Evolutionary conservation across 1,140 invertebrate species (phyloP).

Genomic region (Micrasema minimum): DNA sequence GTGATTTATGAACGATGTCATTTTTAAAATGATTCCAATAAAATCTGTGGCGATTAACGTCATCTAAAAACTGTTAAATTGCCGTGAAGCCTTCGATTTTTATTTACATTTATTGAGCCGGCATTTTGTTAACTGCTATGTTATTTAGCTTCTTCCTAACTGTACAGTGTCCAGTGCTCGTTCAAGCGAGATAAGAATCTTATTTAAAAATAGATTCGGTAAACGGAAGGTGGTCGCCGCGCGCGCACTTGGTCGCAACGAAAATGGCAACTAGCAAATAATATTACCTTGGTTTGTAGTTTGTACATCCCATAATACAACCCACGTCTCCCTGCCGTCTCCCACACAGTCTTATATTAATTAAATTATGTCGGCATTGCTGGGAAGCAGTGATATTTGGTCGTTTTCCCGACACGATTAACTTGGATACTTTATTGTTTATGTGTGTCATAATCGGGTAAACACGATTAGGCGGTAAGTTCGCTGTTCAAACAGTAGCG

Average conservation of each 20-base stretch:
- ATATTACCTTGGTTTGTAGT: too few species aligned
- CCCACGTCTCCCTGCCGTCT: constrained; percentile 40
- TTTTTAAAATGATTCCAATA: constrained; percentile 25
- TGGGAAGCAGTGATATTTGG: constrained; percentile 20
- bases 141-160: too few species aligned
- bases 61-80: constrained; percentile 39
- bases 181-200: constrained; percentile 26
- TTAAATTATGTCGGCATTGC: constrained; percentile 38
- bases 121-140: constrained; percentile 1
- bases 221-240: constrained; percentile 31
- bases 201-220: constrained; percentile 33
- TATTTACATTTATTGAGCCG: constrained; percentile 15
- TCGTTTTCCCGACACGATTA: background rate
- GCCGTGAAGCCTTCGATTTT: too few species aligned
- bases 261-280: too few species aligned
- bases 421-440: constrained; percentile 24
- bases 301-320: too few species aligned
- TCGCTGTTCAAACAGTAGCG: too few species aligned
- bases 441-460: constrained; percentile 36
- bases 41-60: constrained; percentile 44
- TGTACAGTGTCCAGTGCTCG: too few species aligned
- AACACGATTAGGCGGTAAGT: constrained; percentile 36
- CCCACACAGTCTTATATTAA: constrained; percentile 40
- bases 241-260: constrained; percentile 30
- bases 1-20: constrained; percentile 26